Conservation (phyloP, 2,888 invertebrate species). For the Stenolophus ochropezus region DNA sequence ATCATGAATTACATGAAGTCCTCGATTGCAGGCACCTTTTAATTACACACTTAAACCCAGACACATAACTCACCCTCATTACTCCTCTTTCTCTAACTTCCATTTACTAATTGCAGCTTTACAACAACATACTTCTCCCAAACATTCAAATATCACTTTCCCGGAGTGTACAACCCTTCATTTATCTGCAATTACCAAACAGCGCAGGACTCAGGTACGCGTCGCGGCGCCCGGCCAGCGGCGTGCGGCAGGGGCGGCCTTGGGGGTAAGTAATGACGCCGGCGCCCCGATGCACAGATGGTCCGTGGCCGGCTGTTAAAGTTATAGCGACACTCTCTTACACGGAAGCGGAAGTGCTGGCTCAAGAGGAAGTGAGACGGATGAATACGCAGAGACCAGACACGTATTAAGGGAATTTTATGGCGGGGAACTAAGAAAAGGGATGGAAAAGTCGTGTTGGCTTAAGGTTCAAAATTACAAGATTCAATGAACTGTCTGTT, state of each 20-base stretch:
- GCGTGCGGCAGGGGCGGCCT: background rate
- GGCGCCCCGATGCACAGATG: conserved; percentile 7
- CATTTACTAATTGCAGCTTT: conserved; percentile 39
- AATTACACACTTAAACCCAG: conserved; percentile 26
- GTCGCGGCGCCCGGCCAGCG: background rate
- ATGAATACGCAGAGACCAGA: background rate
- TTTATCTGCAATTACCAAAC: conserved; percentile 46
- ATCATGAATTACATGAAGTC: background rate
- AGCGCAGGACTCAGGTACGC: conserved; percentile 19
- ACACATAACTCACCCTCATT: conserved; percentile 26
- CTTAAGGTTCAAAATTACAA: background rate
- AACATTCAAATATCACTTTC: conserved; percentile 43
- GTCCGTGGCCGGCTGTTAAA: conserved; percentile 26
- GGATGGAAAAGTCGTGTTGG: background rate
- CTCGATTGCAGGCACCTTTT: background rate
- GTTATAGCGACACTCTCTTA: conserved; percentile 42
- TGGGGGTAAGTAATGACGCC: conserved; percentile 15
- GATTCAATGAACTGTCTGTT: too few relatives aligned
- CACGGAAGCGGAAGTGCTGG: conserved; percentile 19
- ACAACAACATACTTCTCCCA: conserved; percentile 28
- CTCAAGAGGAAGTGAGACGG: conserved; percentile 18
- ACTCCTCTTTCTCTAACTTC: conserved; percentile 25
- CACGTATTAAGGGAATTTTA: conserved; percentile 4
- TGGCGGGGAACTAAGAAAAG: background rate
- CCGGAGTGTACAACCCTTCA: conserved; percentile 26